These are phyloP conservation scores for Lasaia peninsularis DNA, from an alignment of 1,140 invertebrate species.

Conservation along the genomic window DNA sequence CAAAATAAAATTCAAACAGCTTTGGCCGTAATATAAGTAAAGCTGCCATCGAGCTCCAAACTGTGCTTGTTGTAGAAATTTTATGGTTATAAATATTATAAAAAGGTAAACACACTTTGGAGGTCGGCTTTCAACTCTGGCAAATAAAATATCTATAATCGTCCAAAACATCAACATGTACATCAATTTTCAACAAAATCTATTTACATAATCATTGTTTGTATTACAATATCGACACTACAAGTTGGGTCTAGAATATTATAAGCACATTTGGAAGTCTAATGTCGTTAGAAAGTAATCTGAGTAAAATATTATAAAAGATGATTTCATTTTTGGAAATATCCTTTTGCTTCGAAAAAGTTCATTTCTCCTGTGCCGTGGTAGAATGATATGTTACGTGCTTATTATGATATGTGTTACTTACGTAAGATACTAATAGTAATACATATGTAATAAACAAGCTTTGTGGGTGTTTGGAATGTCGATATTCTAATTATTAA, in stretches of 20 bases:
- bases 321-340: no score
- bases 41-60: not conserved
- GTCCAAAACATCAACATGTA: slow-evolving; percentile 64
- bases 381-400: not conserved
- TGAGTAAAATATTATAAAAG: no score
- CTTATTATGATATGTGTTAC: slow-evolving; percentile 5
- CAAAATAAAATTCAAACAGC: slow-evolving; percentile 15
- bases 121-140: slow-evolving; percentile 24
- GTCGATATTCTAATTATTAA: slow-evolving; percentile 63
- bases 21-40: not conserved
- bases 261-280: not conserved
- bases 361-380: not conserved
- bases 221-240: slow-evolving; percentile 64
- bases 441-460: slow-evolving; percentile 21
- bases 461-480: slow-evolving; percentile 19
- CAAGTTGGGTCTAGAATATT: slow-evolving; percentile 9
- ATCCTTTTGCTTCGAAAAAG: not conserved
- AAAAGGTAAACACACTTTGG: slow-evolving; percentile 20
- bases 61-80: not conserved
- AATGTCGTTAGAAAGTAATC: not conserved
- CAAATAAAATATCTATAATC: slow-evolving; percentile 39
- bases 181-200: slow-evolving; percentile 71
- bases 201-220: slow-evolving; percentile 56
- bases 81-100: slow-evolving; percentile 10
- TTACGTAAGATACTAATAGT: slow-evolving; percentile 9